A percentile compares a stretch with the other conserved stretches of the same genome.
These are phyloP conservation scores for Megalonaias nervosa DNA, from an alignment of 1,140 invertebrate genomes.

Conservation along the genomic window DNA sequence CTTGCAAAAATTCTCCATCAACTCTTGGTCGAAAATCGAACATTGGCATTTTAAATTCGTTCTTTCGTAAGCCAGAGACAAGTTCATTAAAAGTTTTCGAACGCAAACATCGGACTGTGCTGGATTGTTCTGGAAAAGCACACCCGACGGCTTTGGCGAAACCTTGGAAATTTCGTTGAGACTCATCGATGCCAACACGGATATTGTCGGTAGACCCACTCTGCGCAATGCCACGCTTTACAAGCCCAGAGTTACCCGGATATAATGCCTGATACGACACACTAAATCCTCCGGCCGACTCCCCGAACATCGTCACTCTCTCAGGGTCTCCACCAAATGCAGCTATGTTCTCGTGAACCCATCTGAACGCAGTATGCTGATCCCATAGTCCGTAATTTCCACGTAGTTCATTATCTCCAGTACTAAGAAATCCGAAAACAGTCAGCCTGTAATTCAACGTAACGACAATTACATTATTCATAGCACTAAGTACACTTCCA, in stretches of 20 bases:
- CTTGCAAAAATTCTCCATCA: too few species aligned
- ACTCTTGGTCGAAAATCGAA: too few species aligned
- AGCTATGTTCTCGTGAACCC: constrained; percentile 73
- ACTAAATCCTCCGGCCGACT: constrained; percentile 55
- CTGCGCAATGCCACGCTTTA: constrained; percentile 80
- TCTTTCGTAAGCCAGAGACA: too few species aligned
- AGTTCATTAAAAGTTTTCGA: too few species aligned
- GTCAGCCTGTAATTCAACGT: constrained; percentile 49
- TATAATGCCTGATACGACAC: constrained; percentile 87
- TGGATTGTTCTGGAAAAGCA: too few species aligned
- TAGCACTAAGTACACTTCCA: constrained; percentile 12
- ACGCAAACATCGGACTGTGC: too few species aligned
- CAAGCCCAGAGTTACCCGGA: constrained; percentile 85
- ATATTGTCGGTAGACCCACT: too few species aligned
- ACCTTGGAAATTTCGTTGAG: too few species aligned
- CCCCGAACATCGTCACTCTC: constrained; percentile 61
- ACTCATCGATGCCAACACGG: too few species aligned
- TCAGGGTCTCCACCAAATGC: constrained; percentile 59
- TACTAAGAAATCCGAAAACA: constrained; percentile 44
- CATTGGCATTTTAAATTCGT: too few species aligned
- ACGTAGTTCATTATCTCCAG: constrained; percentile 24
- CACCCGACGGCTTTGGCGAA: too few species aligned
- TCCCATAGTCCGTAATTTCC: constrained; percentile 76
- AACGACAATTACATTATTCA: constrained; percentile 44
- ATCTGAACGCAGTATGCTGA: constrained; percentile 76